Percentiles rank a stretch among this genome's conserved stretches.
Conservation (phyloP, 2,888 invertebrate species). For the Agrochola lota region DNA sequence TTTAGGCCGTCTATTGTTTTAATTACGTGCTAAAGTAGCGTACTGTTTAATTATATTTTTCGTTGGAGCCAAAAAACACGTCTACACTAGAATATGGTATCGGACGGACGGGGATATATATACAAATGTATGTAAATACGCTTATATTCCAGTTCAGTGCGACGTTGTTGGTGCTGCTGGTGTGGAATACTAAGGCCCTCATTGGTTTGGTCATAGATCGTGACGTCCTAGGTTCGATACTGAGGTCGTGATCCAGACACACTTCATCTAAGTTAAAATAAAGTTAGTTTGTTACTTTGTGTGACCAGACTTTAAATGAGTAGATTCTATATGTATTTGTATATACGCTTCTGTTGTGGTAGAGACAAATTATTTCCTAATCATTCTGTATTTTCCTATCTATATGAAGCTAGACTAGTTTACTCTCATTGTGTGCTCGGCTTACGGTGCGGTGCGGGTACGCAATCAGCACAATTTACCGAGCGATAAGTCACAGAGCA, state of each 20-base stretch:
- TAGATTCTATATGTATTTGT: background rate
- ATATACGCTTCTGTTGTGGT: background rate
- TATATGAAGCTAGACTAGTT: background rate
- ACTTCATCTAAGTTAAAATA: background rate
- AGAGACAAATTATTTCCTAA: background rate
- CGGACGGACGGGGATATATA: too few relatives aligned
- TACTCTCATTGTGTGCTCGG: background rate
- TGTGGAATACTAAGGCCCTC: constrained; percentile 2
- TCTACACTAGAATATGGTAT: too few relatives aligned
- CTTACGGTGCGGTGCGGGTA: background rate
- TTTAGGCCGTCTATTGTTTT: too few relatives aligned
- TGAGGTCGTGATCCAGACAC: background rate
- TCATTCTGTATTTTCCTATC: background rate
- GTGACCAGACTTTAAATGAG: background rate
- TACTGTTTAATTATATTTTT: too few relatives aligned
- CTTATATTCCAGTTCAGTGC: background rate
- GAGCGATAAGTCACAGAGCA: constrained; percentile 5
- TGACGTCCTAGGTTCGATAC: background rate
- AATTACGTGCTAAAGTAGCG: too few relatives aligned
- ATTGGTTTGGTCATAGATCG: background rate
- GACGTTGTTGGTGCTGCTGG: background rate
- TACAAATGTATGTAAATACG: constrained; percentile 15
- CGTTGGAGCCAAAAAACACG: too few relatives aligned
- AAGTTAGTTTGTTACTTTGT: background rate
- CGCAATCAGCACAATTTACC: background rate